These are phyloP conservation scores for Asobara japonica DNA, from an alignment of 1,140 invertebrate species.

Conservation along the genomic window DNA sequence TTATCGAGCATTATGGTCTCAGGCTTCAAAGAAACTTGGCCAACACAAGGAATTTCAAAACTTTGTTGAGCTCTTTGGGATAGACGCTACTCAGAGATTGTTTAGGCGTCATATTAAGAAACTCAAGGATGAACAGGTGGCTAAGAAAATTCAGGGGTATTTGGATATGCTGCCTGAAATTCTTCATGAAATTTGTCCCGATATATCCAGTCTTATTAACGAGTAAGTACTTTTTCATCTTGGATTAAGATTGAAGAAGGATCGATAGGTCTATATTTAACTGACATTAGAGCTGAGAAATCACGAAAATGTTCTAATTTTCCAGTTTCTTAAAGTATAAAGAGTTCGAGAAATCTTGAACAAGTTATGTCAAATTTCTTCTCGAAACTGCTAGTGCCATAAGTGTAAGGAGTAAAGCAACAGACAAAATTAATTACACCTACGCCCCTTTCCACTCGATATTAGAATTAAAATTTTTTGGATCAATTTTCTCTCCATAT, in stretches of 20 bases:
- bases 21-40: conserved; percentile 85
- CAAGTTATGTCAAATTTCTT: too few relatives aligned
- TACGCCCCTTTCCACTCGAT: too few relatives aligned
- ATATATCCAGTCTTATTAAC: conserved; percentile 79
- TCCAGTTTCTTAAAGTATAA: too few relatives aligned
- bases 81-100: conserved; percentile 82
- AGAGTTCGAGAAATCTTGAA: too few relatives aligned
- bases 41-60: conserved; percentile 90
- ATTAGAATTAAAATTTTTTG: too few relatives aligned
- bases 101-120: conserved; percentile 86
- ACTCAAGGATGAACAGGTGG: conserved; percentile 86
- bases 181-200: conserved; percentile 84
- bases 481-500: too few relatives aligned
- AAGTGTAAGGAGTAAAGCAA: too few relatives aligned
- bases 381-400: too few relatives aligned
- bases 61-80: conserved; percentile 91
- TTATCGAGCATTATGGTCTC: conserved; percentile 87
- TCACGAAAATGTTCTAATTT: too few relatives aligned
- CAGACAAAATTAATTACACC: too few relatives aligned
- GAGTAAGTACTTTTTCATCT: conserved; percentile 66
- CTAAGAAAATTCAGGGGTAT: conserved; percentile 82
- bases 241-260: conserved; percentile 22
- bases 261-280: too few relatives aligned
- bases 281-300: conserved; percentile 11
- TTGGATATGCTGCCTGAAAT: conserved; percentile 83